Evolutionary conservation across 2,797 vertebrate species (phyloP).

Genomic region (Furcifer pardalis): DNA sequence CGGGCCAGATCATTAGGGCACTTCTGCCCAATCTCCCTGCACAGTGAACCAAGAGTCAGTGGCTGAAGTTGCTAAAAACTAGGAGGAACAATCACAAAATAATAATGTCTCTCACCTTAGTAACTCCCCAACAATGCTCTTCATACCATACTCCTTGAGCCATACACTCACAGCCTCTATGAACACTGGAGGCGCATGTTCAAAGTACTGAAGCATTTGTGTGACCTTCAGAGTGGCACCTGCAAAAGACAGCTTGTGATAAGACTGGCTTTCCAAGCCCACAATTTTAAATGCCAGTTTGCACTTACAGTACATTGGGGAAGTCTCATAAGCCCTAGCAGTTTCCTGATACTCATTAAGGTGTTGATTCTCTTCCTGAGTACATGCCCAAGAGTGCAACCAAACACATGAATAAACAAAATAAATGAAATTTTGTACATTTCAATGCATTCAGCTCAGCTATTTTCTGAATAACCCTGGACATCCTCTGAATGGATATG

Average conservation of each 20-base stretch:
- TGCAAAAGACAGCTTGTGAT: slow-evolving; percentile 59
- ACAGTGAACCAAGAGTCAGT: slow-evolving; percentile 24
- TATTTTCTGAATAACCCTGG: too few relatives aligned
- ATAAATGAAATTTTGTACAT: too few relatives aligned
- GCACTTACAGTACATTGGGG: too few relatives aligned
- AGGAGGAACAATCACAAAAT: not conserved
- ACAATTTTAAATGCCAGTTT: too few relatives aligned
- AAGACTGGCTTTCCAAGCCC: not conserved
- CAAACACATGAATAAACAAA: too few relatives aligned
- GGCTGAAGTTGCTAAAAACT: not conserved
- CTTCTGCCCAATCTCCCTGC: slow-evolving; percentile 93
- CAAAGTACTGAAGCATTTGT: slow-evolving; percentile 94
- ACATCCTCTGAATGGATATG: too few relatives aligned
- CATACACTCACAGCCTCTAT: slow-evolving; percentile 89
- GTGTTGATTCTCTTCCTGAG: too few relatives aligned
- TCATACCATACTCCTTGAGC: slow-evolving; percentile 90
- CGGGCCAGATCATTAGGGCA: slow-evolving; percentile 86
- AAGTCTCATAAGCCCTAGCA: too few relatives aligned
- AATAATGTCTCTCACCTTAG: slow-evolving; percentile 81
- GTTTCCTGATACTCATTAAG: too few relatives aligned
- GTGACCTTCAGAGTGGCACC: slow-evolving; percentile 93
- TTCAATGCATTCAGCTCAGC: too few relatives aligned
- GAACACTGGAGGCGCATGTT: slow-evolving; percentile 89
- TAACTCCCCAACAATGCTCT: slow-evolving; percentile 90
- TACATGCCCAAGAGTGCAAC: too few relatives aligned